Percentiles rank a stretch among this genome's conserved stretches.
Conservation (phyloP, 30 jellyfish, hydroid and myxozoan species). For the Catostylus mosaicus region DNA sequence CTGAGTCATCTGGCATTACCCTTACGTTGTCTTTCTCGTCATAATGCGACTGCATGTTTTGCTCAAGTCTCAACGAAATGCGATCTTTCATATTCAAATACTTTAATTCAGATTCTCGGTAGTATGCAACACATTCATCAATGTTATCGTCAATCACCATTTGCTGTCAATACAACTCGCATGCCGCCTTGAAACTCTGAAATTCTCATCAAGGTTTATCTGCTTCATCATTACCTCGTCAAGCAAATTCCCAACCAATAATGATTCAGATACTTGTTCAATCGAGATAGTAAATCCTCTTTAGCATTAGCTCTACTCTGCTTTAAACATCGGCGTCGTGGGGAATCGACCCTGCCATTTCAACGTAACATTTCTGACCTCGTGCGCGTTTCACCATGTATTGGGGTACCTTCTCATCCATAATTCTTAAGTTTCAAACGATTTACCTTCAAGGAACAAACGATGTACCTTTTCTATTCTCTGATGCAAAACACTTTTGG, state of each 20-base stretch:
- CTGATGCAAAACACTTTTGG: no score
- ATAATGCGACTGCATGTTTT: not conserved
- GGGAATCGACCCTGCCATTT: conserved; percentile 3
- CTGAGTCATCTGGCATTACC: not conserved
- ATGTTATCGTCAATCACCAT: not conserved
- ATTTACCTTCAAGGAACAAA: no score
- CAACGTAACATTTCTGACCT: not conserved
- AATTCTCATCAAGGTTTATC: no score
- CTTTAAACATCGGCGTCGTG: not conserved
- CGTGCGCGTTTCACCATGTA: not conserved
- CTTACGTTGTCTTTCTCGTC: not conserved
- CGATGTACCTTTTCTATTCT: no score
- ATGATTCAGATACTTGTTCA: not conserved
- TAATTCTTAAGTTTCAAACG: not conserved
- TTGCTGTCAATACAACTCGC: no score
- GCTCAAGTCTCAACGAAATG: not conserved
- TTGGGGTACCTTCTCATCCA: not conserved
- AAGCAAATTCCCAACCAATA: not conserved
- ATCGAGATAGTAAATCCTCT: not conserved
- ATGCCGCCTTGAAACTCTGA: not conserved
- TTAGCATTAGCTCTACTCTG: conserved; percentile 19
- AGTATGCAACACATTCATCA: not conserved
- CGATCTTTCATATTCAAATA: not conserved
- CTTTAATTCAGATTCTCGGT: not conserved
- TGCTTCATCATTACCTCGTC: not conserved